phyloP scores from a whole-genome alignment of 2,113 vertebrate species.

The Megaceryle maxima region DNA sequence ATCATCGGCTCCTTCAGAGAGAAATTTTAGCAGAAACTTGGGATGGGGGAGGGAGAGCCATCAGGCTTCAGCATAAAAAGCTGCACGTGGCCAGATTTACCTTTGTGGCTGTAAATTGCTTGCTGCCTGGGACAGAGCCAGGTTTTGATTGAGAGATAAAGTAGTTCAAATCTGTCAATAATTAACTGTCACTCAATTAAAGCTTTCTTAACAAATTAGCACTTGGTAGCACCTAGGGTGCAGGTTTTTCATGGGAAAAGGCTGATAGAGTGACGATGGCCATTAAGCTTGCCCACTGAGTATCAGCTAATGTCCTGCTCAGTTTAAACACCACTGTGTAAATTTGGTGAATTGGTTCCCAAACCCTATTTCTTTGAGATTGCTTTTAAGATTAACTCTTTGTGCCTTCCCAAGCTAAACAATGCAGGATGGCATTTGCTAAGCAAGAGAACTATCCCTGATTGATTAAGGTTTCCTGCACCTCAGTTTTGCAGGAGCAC shows the following conservation, averaged over 20 bases:
- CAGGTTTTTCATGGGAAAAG: constrained; percentile 68
- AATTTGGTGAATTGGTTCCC: constrained; percentile 1
- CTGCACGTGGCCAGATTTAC: constrained; percentile 55
- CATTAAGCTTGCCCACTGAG: constrained; percentile 24
- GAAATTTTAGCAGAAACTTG: constrained; percentile 21
- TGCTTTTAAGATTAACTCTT: constrained; percentile 30
- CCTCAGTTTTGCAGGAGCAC: neutral
- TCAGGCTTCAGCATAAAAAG: constrained; percentile 20
- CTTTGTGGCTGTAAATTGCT: constrained; percentile 60
- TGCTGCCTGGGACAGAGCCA: constrained; percentile 61
- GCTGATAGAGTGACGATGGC: neutral
- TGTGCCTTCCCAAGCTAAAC: neutral
- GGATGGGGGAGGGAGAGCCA: constrained; percentile 14
- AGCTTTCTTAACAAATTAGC: constrained; percentile 67
- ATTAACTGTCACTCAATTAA: constrained; percentile 72
- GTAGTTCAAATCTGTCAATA: constrained; percentile 73
- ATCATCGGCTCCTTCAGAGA: constrained; percentile 55
- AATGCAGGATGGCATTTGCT: neutral
- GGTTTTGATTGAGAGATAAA: constrained; percentile 73
- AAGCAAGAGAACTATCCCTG: neutral
- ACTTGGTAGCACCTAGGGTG: constrained; percentile 64
- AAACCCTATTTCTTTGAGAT: neutral
- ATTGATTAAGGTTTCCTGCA: neutral
- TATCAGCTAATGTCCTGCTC: constrained; percentile 23
- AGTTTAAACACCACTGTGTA: constrained; percentile 7